Evolutionary conservation across 2,888 invertebrate genomes (phyloP), one percentile per base, ranked within the genome.

Genomic region (Chymomyza caudatula): DNA sequence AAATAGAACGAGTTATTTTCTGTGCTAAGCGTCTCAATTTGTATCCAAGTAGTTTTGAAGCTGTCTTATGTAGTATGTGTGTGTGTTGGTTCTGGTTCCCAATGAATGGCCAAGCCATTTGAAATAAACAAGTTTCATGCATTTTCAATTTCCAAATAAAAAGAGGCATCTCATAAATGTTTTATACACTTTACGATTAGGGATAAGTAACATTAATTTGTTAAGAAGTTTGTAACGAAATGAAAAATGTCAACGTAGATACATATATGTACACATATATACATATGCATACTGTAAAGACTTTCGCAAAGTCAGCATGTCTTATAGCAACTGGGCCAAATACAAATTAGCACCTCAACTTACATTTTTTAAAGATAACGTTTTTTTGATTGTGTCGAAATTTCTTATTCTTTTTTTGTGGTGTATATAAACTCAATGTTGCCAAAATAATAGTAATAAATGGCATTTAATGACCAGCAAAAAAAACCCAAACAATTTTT

Each of bases 1-100:
- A 87, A 78, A 82, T 85, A 76, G 86, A 79, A 85, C 86, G 80
- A 77, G 83, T 82, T 76, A 84, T 82, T 86, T 78, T 86, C 78
- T 81, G 72, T 84, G 80, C 66, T 86, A 81, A 81, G 86, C 84
- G 76, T 81, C 71, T 85, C 80, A 85, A 83, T 75, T 77, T 68
- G 74, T 77, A 44, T 62, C 56, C 44, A 29, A 52, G 54, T 60
- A 19, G 51, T 20, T 51, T 51, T 20, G 51, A 13, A 13, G 51
- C 19, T 51, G 51, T 51, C 37, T 17, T 17, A 0, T 15, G 15
- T 47, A 37, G 47, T 17, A 47, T 42, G 47, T 47, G 54, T 65
- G 53, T 53, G 65, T 63, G 65, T 69, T 74, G 65, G 75, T 74
- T 60, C 58, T 56, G 51, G 57, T 44, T 67, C 78, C 80, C 15